phyloP scores from a whole-genome alignment of 2,797 vertebrate genomes.

The Anguilla obscura region DNA sequence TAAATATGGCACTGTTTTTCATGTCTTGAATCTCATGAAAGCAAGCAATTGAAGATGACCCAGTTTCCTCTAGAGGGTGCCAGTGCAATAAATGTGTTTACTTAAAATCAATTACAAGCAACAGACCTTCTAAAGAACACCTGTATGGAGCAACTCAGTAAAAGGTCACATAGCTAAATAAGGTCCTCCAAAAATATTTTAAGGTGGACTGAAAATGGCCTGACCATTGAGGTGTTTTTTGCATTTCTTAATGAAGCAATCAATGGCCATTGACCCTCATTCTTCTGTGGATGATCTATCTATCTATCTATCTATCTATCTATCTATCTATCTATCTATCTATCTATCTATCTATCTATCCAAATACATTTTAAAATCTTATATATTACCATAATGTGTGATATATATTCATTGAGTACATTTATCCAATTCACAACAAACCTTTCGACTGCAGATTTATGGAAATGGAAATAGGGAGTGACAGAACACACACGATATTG shows the following conservation, averaged over 20 bases:
- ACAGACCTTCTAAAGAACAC: not conserved
- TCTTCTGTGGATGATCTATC: not conserved
- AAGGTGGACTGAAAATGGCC: not conserved
- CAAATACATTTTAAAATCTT: not conserved
- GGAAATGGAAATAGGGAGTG: not conserved
- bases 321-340: not conserved
- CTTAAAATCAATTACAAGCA: slow-evolving; percentile 28
- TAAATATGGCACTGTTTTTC: not conserved
- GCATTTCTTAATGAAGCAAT: not conserved
- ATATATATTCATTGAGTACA: not conserved
- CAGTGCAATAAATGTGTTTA: slow-evolving; percentile 40
- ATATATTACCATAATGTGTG: not conserved
- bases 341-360: not conserved
- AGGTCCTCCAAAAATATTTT: not conserved
- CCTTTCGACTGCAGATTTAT: not conserved
- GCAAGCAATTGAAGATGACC: slow-evolving; percentile 15
- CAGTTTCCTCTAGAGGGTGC: slow-evolving; percentile 36
- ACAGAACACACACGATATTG: not conserved
- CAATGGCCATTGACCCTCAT: not conserved
- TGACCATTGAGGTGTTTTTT: not conserved
- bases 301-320: not conserved
- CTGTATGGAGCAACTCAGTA: not conserved
- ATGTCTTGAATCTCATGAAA: slow-evolving; percentile 32
- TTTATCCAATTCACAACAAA: not conserved
- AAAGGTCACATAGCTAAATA: not conserved